Percentiles rank a stretch among this genome's conserved stretches.
phyloP scores from a whole-genome alignment of 2,797 vertebrate species.

The Etheostoma nigrum region DNA sequence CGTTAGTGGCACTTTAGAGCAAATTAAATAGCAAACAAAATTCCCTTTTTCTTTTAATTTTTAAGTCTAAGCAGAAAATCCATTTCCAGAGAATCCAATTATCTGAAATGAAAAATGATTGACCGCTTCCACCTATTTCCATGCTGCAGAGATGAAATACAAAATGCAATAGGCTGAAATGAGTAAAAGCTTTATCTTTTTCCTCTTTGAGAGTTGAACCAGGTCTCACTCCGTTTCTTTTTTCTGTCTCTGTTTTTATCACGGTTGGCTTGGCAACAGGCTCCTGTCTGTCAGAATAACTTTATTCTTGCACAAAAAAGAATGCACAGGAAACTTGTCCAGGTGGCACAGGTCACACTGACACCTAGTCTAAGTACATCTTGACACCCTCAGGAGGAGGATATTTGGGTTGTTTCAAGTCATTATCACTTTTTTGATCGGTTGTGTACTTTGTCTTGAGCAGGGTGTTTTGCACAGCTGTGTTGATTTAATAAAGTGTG shows the following conservation, averaged over 20 bases:
- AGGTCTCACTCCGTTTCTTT: constrained; percentile 26
- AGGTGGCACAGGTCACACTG: constrained; percentile 9
- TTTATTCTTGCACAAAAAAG: constrained; percentile 21
- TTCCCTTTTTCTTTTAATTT: neutral
- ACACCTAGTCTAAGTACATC: neutral
- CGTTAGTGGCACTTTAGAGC: neutral
- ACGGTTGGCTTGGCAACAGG: constrained; percentile 35
- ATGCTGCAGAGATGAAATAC: constrained; percentile 45
- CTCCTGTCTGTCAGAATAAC: constrained; percentile 48
- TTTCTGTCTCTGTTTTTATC: neutral
- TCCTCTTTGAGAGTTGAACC: constrained; percentile 49
- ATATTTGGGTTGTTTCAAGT: neutral
- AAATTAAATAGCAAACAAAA: constrained; percentile 33
- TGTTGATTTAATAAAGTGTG: constrained; percentile 22
- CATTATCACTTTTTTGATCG: neutral
- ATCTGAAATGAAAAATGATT: constrained; percentile 58
- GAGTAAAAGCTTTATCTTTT: constrained; percentile 57
- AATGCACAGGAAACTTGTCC: neutral
- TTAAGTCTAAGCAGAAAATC: constrained; percentile 48
- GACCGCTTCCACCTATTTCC: constrained; percentile 42
- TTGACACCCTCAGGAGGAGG: neutral
- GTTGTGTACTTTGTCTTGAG: neutral
- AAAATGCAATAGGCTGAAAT: constrained; percentile 46
- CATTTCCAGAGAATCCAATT: constrained; percentile 60
- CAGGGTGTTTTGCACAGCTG: neutral